Base-by-base conservation (phyloP, 2,888 invertebrate genomes). In the Agrotis puta region DNA sequence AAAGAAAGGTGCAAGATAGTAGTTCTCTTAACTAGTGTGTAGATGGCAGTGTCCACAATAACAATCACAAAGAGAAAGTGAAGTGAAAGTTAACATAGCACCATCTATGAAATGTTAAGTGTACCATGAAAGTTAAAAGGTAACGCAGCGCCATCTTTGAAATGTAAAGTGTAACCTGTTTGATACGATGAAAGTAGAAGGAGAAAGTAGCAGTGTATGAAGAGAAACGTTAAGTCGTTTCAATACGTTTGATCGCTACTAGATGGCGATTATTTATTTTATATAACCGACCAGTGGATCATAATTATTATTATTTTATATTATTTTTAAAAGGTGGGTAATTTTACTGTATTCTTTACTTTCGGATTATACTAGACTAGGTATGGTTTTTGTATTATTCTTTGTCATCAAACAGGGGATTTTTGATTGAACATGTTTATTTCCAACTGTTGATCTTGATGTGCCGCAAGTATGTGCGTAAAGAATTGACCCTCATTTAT, bases 101-200 rank as follows among this genome's bases (percentile, higher is more conserved):
- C 62, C 33, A 51, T 69, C 72, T 72, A 14, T 43, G 56, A 24
- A 39, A 47, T 20, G 0, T 16, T 33, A 64, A 53, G 16, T n/a
- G 5, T 16, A 22, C 6, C 14, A 16, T 22, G 14, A 39, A 50
- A 56, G 20, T 39, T 2, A 56, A 66, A 45, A 20, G 45, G 1
- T n/a, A 2, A 4, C 7, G 0, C 16, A 64, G 56, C 74, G 78
- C 58, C 51, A 78, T 74, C 77, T 77, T 2, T 58, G 16, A 14
- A 22, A 13, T 18, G 0, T 14, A 0, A 51, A 0, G 6, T 6
- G 3, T 2, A 45, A 39, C 24, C 4, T 47, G 1, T 16, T n/a
- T 2, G 3, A 33, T 3, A 6, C 1, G 20, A 22, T 7, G 22
- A 22, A 39, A 71, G 24, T 20, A 0, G n/a, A n/a, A 27, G 13